Percentiles rank a stretch among this genome's conserved stretches.
Evolutionary conservation across 2,888 invertebrate genomes (phyloP).

Genomic region (Stramonita haemastoma): DNA sequence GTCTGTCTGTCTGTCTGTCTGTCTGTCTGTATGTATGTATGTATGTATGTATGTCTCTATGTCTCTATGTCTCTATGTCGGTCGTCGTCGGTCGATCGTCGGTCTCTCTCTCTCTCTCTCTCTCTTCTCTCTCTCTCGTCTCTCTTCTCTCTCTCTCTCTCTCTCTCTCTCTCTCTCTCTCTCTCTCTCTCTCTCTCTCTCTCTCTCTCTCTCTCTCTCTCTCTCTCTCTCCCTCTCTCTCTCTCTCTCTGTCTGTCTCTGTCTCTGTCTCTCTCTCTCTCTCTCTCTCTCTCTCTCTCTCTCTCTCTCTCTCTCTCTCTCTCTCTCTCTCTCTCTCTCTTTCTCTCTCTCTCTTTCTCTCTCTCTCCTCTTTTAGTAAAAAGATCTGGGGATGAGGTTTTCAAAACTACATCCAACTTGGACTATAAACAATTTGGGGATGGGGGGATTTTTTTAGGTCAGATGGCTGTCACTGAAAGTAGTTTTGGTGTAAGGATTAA

Average conservation of each 20-base stretch:
- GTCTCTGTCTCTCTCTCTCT: neutral
- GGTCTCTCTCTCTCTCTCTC: neutral
- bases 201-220: neutral
- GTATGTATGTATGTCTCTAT: no score
- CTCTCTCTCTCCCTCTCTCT: neutral
- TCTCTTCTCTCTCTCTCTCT: constrained; percentile 1
- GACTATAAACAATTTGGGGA: no score
- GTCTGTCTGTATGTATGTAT: no score
- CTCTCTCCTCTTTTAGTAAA: no score
- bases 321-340: neutral
- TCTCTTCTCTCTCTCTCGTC: neutral
- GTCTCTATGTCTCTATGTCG: no score
- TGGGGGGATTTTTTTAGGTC: no score
- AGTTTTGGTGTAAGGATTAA: no score
- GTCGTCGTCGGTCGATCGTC: no score
- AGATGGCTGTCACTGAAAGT: no score
- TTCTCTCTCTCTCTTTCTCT: neutral
- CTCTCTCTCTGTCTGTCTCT: neutral
- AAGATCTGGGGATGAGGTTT: no score
- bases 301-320: neutral
- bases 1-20: no score
- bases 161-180: neutral
- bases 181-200: neutral
- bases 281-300: neutral
- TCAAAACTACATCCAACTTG: no score